Conservation (phyloP, 2,113 vertebrate species). For the Capra hircus region DNA sequence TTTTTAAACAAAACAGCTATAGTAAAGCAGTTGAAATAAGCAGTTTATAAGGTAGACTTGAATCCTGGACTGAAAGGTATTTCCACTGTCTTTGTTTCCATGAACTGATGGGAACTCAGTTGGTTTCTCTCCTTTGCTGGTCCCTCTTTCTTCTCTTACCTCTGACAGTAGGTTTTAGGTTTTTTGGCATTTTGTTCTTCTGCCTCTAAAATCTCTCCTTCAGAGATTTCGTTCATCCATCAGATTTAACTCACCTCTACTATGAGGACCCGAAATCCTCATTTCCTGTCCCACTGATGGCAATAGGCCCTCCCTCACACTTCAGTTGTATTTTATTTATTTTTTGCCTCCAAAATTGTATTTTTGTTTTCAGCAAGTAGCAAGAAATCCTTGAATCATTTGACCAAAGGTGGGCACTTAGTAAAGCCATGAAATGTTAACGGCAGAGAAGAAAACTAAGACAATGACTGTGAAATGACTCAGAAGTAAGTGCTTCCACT, state of each 20-base stretch:
- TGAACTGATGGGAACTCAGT: background rate
- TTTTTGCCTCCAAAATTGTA: background rate
- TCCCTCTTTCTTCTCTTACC: background rate
- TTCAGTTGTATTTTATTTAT: background rate
- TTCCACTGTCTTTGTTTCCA: background rate
- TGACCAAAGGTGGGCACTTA: background rate
- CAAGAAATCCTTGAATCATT: background rate
- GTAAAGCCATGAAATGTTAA: background rate
- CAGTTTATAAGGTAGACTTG: background rate
- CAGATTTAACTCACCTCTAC: background rate
- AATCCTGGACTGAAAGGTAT: background rate
- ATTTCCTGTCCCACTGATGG: background rate
- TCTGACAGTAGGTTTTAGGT: background rate
- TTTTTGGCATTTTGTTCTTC: background rate
- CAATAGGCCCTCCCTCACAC: background rate
- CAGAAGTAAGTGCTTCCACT: background rate
- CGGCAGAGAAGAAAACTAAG: constrained; percentile 6
- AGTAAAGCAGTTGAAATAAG: background rate
- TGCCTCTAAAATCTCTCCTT: constrained; percentile 1
- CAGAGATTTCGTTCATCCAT: background rate
- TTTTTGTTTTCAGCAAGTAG: constrained; percentile 2
- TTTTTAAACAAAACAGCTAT: background rate
- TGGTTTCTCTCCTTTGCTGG: background rate
- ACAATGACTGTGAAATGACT: background rate
- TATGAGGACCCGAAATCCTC: background rate